Evolutionary conservation across 2,797 vertebrate species (phyloP).

Genomic region (Chlorospingus semifuscus): DNA sequence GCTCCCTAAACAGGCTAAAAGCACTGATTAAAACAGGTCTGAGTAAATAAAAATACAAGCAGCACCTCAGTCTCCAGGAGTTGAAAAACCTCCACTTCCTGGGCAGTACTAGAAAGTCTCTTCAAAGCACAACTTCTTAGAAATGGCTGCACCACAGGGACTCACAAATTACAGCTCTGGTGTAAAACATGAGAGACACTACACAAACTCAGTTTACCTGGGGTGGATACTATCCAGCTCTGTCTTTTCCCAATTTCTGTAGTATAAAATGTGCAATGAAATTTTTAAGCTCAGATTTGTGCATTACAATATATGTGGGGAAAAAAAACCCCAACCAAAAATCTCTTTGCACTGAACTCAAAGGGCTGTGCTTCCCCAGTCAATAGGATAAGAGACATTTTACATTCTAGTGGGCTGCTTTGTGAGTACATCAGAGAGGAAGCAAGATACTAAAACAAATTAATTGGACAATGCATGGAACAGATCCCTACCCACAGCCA

Average conservation of each 20-base stretch:
- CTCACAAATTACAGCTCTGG: neutral
- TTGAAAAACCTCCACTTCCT: neutral
- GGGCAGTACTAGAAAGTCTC: neutral
- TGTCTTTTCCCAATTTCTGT: neutral
- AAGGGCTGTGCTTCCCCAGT: neutral
- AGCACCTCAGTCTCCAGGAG: neutral
- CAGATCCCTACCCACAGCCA: slow-evolving; percentile 14
- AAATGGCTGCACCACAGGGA: neutral
- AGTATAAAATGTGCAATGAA: fast-evolving
- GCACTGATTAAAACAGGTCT: neutral
- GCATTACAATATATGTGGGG: neutral
- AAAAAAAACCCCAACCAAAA: fast-evolving
- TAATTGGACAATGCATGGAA: slow-evolving; percentile 19
- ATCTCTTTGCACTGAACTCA: neutral
- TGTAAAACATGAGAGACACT: neutral
- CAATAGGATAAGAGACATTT: neutral
- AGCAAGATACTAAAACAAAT: neutral
- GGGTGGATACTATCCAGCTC: neutral
- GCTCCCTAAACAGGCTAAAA: neutral
- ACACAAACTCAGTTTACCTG: neutral
- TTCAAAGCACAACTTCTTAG: neutral
- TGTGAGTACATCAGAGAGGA: neutral
- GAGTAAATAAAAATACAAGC: neutral
- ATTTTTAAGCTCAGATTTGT: neutral
- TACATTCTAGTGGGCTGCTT: neutral